Base-by-base conservation (phyloP, 2,113 vertebrate species). In the Tor tambroides region DNA sequence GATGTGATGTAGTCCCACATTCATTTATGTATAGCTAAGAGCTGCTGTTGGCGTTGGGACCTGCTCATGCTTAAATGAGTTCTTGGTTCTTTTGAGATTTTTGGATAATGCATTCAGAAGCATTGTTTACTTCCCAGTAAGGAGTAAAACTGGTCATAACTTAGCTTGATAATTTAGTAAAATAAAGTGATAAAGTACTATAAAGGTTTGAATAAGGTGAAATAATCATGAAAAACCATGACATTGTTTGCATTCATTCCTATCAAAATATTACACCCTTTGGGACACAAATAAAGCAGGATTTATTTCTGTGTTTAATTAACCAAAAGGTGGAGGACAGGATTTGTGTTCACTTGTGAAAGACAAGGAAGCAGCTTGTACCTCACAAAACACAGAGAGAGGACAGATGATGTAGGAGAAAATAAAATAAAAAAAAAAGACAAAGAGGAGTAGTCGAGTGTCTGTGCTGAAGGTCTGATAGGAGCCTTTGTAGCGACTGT, bases 401-500 rank as follows among this genome's bases (percentile, higher is more conserved):
- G 51, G 51, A 61, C 38, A 41, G 11, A 43, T 63, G 32, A 56
- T 21, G 41, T 35, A 10, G 21, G 23, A 32, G 28, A 19, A 32
- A 51, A n/a, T n/a, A n/a, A n/a, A n/a, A n/a, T 21, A 46, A 43
- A 35, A 46, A 17, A 14, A 1, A 81, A 43, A 56, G 38, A 59
- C 19, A n/a, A 32, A 79, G 46, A 26, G 12, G 23, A 28, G 43
- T 21, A 23, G 69, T 10, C 6, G 74, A 83, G 54, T 54, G 7
- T 54, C 72, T 14, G 38, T 14, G 74, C 74, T 49, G 26, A 46
- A 1, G 0, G 43, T 54, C 15, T 84, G 75, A 86, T 12, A 67
- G 69, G 46, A 49, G 26, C 51, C 30, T 87, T 61, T 87, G 82
- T 41, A 41, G 56, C 0, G n/a, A 41, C 32, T 63, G 17, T 87